These are phyloP conservation scores for Acromyrmex echinatior DNA, from an alignment of 1,140 invertebrate genomes.

Conservation along the genomic window DNA sequence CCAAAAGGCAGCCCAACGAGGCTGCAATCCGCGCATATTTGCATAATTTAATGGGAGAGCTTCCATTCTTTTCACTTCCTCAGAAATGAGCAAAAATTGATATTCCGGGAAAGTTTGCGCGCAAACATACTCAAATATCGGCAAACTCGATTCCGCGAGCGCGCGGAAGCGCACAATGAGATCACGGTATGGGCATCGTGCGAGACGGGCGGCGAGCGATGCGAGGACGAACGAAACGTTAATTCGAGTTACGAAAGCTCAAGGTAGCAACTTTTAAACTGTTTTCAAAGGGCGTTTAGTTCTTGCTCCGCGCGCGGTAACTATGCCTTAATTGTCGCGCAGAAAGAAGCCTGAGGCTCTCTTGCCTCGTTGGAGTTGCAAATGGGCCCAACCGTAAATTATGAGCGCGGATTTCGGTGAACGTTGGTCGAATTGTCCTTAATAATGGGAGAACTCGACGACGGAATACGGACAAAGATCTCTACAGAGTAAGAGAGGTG, in stretches of 20 bases:
- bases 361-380: conserved; percentile 68
- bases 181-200: background rate
- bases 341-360: conserved; percentile 21
- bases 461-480: conserved; percentile 17
- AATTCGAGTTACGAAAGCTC: conserved; percentile 40
- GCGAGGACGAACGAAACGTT: conserved; percentile 54
- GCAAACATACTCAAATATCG: conserved; percentile 58
- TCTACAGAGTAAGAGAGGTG: background rate
- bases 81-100: conserved; percentile 58
- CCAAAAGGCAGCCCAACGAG: conserved; percentile 1
- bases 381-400: conserved; percentile 59
- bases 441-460: conserved; percentile 19
- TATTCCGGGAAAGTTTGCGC: conserved; percentile 56
- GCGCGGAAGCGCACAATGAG: conserved; percentile 16
- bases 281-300: conserved; percentile 42
- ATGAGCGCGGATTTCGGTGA: conserved; percentile 42
- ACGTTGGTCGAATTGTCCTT: conserved; percentile 6
- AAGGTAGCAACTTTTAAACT: conserved; percentile 36
- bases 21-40: conserved; percentile 43
- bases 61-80: conserved; percentile 36
- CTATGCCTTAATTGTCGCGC: conserved; percentile 46
- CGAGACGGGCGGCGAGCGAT: background rate
- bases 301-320: conserved; percentile 49
- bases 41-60: conserved; percentile 52
- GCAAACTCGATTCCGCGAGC: conserved; percentile 49